phyloP scores from a whole-genome alignment of 2,113 vertebrate genomes.

The Toxotes jaculatrix region DNA sequence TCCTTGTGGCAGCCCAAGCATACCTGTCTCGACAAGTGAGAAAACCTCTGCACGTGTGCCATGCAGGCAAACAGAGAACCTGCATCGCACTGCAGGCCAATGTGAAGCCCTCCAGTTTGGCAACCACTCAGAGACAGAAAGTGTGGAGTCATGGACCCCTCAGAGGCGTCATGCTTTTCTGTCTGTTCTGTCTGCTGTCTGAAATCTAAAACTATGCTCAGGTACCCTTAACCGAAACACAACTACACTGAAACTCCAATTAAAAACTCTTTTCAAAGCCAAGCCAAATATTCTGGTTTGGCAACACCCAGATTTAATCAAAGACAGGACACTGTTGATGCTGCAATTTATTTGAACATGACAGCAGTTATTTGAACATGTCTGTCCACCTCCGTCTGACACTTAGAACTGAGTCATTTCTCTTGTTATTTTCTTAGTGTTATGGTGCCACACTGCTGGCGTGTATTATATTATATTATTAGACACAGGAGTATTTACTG shows the following conservation, averaged over 20 bases:
- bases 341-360: background rate
- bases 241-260: background rate
- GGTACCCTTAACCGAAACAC: background rate
- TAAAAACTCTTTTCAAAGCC: background rate
- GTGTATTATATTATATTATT: too few species aligned
- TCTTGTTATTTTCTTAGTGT: background rate
- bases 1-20: constrained; percentile 48
- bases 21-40: constrained; percentile 70
- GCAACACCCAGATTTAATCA: constrained; percentile 43
- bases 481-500: constrained; percentile 7
- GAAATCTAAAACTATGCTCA: background rate
- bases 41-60: constrained; percentile 30
- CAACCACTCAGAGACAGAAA: background rate
- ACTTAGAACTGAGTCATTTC: constrained; percentile 36
- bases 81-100: background rate
- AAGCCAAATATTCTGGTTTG: constrained; percentile 18
- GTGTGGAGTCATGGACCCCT: background rate
- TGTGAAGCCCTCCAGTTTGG: constrained; percentile 6
- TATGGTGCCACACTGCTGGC: constrained; percentile 17
- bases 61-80: constrained; percentile 33
- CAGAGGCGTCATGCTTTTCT: background rate
- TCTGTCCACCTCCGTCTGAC: constrained; percentile 38
- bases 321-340: background rate
- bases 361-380: constrained; percentile 3
- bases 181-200: background rate